Conservation (phyloP, 2,113 vertebrate species). For the Blennius ocellaris region DNA sequence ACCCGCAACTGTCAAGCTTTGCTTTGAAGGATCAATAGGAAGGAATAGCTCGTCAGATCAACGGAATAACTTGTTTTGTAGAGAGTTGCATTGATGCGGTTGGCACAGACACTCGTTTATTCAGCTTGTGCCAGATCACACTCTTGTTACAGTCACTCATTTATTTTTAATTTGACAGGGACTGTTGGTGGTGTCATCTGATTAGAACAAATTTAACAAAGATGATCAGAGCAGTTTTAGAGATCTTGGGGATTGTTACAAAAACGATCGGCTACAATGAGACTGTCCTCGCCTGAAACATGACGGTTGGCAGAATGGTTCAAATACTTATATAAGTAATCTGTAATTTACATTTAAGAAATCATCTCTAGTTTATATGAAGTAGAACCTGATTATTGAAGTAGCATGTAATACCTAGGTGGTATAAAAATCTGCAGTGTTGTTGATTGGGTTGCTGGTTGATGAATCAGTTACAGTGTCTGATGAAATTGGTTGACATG, state of each 20-base stretch:
- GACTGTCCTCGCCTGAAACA: background rate
- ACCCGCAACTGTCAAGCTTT: background rate
- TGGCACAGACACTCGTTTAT: background rate
- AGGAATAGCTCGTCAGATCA: background rate
- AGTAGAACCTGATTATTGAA: no score
- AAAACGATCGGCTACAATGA: background rate
- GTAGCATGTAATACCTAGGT: no score
- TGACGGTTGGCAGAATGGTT: background rate
- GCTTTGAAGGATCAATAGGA: background rate
- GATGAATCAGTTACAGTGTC: no score
- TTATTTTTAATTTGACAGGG: slow-evolving; percentile 51
- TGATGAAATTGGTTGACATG: no score
- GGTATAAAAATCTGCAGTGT: no score
- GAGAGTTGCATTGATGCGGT: background rate
- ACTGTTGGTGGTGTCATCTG: slow-evolving; percentile 23
- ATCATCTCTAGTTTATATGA: no score
- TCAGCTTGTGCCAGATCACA: slow-evolving; percentile 25
- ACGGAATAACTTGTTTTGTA: background rate
- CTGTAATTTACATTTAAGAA: no score
- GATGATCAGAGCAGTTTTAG: slow-evolving; percentile 15
- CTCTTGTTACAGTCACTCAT: slow-evolving; percentile 33
- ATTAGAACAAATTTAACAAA: slow-evolving; percentile 32
- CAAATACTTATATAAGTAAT: background rate
- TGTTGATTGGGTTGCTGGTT: no score
- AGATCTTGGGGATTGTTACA: slow-evolving; percentile 1